Base-by-base conservation (phyloP, 2,888 invertebrate species). In the Enchytraeus crypticus region DNA sequence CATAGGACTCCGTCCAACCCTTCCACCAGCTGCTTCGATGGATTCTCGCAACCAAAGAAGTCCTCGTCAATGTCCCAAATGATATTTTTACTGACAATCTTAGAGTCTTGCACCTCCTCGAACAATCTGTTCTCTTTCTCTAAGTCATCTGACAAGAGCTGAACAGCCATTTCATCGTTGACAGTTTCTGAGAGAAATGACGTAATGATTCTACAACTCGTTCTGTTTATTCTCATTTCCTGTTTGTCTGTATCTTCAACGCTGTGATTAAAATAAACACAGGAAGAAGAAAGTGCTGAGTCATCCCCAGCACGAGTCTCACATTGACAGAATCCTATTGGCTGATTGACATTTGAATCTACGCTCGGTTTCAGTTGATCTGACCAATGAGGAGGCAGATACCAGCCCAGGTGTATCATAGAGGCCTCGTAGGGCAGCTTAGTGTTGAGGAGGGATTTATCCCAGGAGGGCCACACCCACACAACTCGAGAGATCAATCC, bases 381-480 rank as follows among this genome's bases (percentile, higher is more conserved):
- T n/a, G n/a, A n/a, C n/a, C n/a, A n/a, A n/a, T 51, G 53, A 27
- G 53, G 53, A 23, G 32, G 23, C 33, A 27, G 34, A 38, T 34
- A 54, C 55, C 55, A 54, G 11, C 55, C 55, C 11, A 54, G 26
- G 27, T 54, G 33, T 3, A 54, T 34, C 43, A 38, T n/a, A 11
- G 8, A 8, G 23, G n/a, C 23, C 43, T 54, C 55, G 38, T 54
- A 54, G 14, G 34, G 38, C 1, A 23, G n/a, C 26, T 49, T 58
- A 43, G 26, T 11, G 21, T 30, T 18, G 3, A 21, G 32, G 29
- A 47, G 23, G 21, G 32, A 30, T 33, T 29, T 45, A 26, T 61
- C 59, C 63, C 63, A 63, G 3, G 63, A 61, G 3, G 63, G 63
- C 30, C 46, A 63, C 43, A 63, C 53, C 61, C 61, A 63, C 27